These are phyloP conservation scores for Lasioglossum calceatum DNA, from an alignment of 2,888 invertebrate species.

Conservation along the genomic window DNA sequence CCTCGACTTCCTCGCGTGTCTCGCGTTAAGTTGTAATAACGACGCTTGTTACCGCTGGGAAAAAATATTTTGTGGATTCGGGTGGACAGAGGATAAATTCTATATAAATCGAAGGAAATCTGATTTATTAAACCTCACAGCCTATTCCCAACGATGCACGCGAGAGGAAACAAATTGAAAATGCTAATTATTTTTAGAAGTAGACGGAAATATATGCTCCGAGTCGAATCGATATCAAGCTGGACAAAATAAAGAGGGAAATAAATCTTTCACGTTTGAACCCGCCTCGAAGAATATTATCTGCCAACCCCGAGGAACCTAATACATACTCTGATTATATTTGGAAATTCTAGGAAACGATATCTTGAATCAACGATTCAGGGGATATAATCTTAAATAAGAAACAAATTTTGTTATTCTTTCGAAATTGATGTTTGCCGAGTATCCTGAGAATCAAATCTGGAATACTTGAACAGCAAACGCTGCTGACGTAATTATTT, in stretches of 20 bases:
- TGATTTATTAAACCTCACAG: not conserved
- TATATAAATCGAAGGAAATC: not conserved
- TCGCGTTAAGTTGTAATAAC: conserved; percentile 4
- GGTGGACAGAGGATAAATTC: not conserved
- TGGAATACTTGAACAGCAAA: not conserved
- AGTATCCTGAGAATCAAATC: not conserved
- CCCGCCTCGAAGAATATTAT: not conserved
- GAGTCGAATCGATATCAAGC: not conserved
- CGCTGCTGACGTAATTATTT: not conserved
- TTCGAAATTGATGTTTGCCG: no score
- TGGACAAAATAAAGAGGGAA: not conserved
- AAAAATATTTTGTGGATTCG: not conserved
- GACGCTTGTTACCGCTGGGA: not conserved
- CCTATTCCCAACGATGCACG: no score
- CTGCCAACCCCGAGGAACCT: not conserved
- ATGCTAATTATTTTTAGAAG: not conserved
- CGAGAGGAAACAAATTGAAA: not conserved
- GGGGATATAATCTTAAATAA: no score
- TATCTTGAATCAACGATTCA: no score
- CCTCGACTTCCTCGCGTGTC: not conserved
- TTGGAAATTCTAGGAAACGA: not conserved
- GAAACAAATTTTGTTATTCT: no score
- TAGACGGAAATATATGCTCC: not conserved
- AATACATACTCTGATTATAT: not conserved
- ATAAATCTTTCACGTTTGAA: not conserved